Evolutionary conservation across 2,888 invertebrate genomes (phyloP).

Genomic region (Acheta domesticus): DNA sequence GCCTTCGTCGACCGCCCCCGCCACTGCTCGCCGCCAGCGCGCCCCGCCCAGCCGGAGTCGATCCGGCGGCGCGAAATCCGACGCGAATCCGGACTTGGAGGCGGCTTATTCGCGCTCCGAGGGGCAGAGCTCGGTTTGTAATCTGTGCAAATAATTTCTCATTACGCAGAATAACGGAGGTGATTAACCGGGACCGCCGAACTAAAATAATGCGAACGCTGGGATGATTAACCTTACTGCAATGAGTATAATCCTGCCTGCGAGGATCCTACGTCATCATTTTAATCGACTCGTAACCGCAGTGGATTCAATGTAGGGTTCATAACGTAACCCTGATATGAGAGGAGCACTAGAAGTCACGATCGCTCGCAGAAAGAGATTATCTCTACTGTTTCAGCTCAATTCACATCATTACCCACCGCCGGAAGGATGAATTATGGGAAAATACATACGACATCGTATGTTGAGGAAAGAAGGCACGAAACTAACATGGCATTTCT

Average conservation of each 20-base stretch:
- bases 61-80: too few relatives aligned
- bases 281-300: not conserved
- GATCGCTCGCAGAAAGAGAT: not conserved
- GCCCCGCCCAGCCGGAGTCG: too few relatives aligned
- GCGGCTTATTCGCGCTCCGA: not conserved
- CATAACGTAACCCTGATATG: not conserved
- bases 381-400: too few relatives aligned
- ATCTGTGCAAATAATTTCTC: constrained; percentile 4
- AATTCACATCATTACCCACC: too few relatives aligned
- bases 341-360: not conserved
- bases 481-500: too few relatives aligned
- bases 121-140: not conserved
- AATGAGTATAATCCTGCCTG: not conserved
- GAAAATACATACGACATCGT: too few relatives aligned
- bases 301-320: not conserved
- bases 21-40: too few relatives aligned
- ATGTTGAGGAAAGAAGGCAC: too few relatives aligned
- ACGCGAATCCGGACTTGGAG: too few relatives aligned
- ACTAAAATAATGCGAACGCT: not conserved
- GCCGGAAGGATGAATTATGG: too few relatives aligned
- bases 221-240: not conserved
- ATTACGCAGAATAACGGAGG: not conserved
- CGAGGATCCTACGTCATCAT: not conserved
- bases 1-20: too few relatives aligned
- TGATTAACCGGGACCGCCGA: not conserved